Conservation (phyloP, 1,140 invertebrate species). For the Paracyclopina nana region DNA sequence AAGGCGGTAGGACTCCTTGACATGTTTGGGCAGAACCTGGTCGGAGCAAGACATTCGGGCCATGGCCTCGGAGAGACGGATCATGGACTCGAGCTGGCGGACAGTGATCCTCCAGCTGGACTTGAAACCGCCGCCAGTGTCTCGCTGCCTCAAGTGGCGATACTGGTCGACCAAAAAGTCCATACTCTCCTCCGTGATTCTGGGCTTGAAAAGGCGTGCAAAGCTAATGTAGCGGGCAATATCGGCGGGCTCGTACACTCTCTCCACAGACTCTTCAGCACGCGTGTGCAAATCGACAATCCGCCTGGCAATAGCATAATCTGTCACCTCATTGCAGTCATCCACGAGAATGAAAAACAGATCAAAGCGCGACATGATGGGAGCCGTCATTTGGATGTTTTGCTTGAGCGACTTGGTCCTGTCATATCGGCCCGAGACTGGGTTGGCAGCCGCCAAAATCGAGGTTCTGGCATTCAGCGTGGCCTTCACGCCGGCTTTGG, state of each 20-base stretch:
- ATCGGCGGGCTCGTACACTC: slow-evolving; percentile 62
- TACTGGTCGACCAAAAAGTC: slow-evolving; percentile 75
- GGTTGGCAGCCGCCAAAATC: slow-evolving; percentile 94
- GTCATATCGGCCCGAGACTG: slow-evolving; percentile 86
- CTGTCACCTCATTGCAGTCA: slow-evolving; percentile 76
- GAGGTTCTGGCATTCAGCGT: slow-evolving; percentile 94
- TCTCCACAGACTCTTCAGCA: slow-evolving; percentile 48
- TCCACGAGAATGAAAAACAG: slow-evolving; percentile 95
- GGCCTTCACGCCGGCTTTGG: slow-evolving; percentile 91
- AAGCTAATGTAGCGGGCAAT: slow-evolving; percentile 87
- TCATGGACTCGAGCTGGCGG: slow-evolving; percentile 93
- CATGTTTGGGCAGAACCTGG: slow-evolving; percentile 63
- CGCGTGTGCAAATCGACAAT: slow-evolving; percentile 86
- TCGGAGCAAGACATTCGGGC: slow-evolving; percentile 86
- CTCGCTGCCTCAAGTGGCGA: slow-evolving; percentile 58
- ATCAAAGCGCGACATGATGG: slow-evolving; percentile 99
- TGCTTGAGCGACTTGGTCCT: slow-evolving; percentile 80
- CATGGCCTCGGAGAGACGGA: slow-evolving; percentile 79
- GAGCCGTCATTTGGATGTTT: slow-evolving; percentile 78
- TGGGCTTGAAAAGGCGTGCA: slow-evolving; percentile 85
- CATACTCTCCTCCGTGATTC: slow-evolving; percentile 59
- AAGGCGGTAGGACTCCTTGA: slow-evolving; percentile 77
- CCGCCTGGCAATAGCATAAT: slow-evolving; percentile 79
- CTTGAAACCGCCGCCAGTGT: slow-evolving; percentile 40
- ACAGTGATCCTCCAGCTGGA: slow-evolving; percentile 91